Evolutionary conservation across 2,113 vertebrate species (phyloP), one percentile per base, ranked within the genome.

Genomic region (Glaucomys volans): DNA sequence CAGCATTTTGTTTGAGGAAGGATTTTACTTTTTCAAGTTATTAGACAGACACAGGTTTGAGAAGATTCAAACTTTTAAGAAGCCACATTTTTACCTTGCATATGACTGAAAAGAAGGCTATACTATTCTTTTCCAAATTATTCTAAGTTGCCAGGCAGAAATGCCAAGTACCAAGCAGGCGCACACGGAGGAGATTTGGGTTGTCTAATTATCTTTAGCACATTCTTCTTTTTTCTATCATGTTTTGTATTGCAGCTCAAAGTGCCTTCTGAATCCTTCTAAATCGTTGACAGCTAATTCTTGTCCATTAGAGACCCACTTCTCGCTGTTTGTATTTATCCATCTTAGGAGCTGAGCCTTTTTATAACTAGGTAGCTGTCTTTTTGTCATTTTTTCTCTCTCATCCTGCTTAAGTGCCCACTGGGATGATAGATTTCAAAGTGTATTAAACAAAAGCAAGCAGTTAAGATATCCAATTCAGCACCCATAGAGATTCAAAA

Each of bases 341-440:
- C 75, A 4, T 95, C 89, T 69, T 91, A 64, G 35, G 57, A 98
- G 67, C 86, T 92, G 10, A 44, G 96, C 91, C 24, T 64, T 97
- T 89, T 95, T 97, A 97, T 94, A 98, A 95, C 89, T 91, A 66
- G 74, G 87, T 95, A 80, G 83, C 93, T 98, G 93, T 89, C 96
- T 96, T 97, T 95, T 91, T 98, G 92, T 97, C 97, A 94, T 90
- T 96, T 91, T 84, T 96, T 30, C 84, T 96, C 95, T 97, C 93
- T 97, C 80, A 96, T 47, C 72, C 69, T 97, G 66, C 75, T 98
- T 94, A 96, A 97, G 91, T 83, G 72, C 82, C 87, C 20, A 0
- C 67, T 96, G 72, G 66, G 47, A 95, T 97, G 95, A 97, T 93
- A 91, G 77, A 85, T 97, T 97, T 98, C 96, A 98, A 96, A 94